These are phyloP conservation scores for Lochmaea crataegi DNA, from an alignment of 2,888 invertebrate genomes.

Conservation along the genomic window DNA sequence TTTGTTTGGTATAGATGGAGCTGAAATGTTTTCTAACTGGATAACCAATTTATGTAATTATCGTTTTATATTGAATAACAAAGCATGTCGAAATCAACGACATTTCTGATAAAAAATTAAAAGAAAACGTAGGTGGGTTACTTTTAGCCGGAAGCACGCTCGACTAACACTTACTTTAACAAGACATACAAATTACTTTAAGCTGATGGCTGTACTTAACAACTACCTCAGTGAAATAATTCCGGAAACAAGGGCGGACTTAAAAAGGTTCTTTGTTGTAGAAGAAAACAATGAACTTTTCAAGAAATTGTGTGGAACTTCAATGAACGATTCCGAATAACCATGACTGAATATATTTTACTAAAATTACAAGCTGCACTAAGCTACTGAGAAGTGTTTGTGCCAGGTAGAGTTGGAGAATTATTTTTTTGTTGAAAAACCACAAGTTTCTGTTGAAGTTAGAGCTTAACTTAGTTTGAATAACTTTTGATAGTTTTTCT, in stretches of 20 bases:
- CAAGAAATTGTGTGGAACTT: not conserved
- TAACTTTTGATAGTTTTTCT: too few species aligned
- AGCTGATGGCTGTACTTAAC: constrained; percentile 17
- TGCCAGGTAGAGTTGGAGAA: too few species aligned
- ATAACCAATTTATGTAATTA: too few species aligned
- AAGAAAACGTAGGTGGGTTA: constrained; percentile 1
- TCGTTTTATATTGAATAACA: too few species aligned
- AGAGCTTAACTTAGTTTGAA: too few species aligned
- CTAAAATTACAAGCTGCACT: too few species aligned
- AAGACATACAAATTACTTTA: constrained; percentile 27
- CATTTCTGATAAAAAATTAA: not conserved
- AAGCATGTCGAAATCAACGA: too few species aligned
- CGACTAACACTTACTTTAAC: constrained; percentile 18
- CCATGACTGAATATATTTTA: not conserved
- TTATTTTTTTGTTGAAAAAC: too few species aligned
- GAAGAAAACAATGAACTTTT: not conserved
- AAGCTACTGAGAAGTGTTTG: too few species aligned
- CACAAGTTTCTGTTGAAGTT: too few species aligned
- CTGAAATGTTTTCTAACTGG: too few species aligned
- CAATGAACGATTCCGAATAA: not conserved
- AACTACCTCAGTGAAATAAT: constrained; percentile 20
- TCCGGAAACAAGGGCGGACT: constrained; percentile 9
- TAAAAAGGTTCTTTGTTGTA: not conserved
- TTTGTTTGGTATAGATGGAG: too few species aligned
- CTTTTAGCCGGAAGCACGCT: constrained; percentile 13